phyloP scores from a whole-genome alignment of 2,888 invertebrate species.

The Petrolisthes manimaculis region DNA sequence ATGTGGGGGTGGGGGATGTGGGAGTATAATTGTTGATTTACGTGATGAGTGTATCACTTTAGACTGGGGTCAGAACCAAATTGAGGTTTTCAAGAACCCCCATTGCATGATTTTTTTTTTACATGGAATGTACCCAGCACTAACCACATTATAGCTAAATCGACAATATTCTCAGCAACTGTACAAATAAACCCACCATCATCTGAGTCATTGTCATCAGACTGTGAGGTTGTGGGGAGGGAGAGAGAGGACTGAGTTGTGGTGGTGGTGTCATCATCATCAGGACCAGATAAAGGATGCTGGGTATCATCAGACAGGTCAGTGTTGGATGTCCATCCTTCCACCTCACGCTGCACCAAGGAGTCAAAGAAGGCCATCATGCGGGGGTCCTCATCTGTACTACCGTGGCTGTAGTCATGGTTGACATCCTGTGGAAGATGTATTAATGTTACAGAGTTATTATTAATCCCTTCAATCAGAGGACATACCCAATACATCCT shows the following conservation, averaged over 20 bases:
- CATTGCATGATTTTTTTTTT: not conserved
- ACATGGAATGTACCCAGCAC: not conserved
- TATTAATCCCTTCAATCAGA: no score
- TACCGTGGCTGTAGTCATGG: slow-evolving; percentile 90
- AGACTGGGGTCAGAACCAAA: no score
- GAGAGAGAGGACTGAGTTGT: slow-evolving; percentile 50
- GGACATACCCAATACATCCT: no score
- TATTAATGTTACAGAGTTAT: not conserved
- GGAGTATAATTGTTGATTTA: not conserved
- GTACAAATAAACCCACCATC: not conserved
- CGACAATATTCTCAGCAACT: not conserved
- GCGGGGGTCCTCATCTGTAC: slow-evolving; percentile 88
- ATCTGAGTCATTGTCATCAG: slow-evolving; percentile 55
- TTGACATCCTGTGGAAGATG: slow-evolving; percentile 77
- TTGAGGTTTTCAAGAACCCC: no score
- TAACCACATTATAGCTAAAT: no score
- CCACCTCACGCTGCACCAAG: slow-evolving; percentile 89
- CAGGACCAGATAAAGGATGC: slow-evolving; percentile 30
- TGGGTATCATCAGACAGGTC: slow-evolving; percentile 57
- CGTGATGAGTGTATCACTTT: no score
- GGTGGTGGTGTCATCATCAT: slow-evolving; percentile 47
- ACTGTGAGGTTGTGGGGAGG: slow-evolving; percentile 50
- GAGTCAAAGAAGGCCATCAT: slow-evolving; percentile 99
- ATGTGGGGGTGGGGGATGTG: no score
- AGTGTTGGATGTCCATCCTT: slow-evolving; percentile 75